A percentile compares a stretch with the other conserved stretches of the same genome.
Conservation (phyloP, 1,140 invertebrate genomes). For the Phymorhynchus buccinoides region DNA sequence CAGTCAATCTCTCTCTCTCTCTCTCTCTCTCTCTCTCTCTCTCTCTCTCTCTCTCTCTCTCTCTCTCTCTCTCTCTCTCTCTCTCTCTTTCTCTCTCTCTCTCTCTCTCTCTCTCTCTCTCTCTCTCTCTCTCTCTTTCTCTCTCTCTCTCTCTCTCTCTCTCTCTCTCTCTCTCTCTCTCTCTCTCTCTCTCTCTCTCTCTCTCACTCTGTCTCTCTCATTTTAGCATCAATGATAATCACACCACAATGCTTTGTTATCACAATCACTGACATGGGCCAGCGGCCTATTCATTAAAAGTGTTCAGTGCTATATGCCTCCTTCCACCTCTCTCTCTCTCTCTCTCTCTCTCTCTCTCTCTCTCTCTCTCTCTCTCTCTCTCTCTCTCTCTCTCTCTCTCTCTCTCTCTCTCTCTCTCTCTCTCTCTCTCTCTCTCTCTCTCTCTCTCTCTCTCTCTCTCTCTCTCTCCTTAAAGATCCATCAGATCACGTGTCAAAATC, state of each 20-base stretch:
- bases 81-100: not conserved
- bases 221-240: too few species aligned
- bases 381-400: not conserved
- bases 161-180: not conserved
- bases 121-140: not conserved
- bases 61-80: conserved; percentile 24
- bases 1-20: too few species aligned
- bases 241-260: too few species aligned
- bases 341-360: not conserved
- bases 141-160: not conserved
- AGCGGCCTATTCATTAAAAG: too few species aligned
- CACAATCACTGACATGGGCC: not conserved
- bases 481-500: too few species aligned
- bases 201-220: not conserved
- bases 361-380: not conserved
- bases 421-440: not conserved
- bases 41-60: not conserved
- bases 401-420: not conserved
- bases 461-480: too few species aligned
- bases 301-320: too few species aligned
- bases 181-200: not conserved
- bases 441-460: not conserved
- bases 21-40: conserved; percentile 24
- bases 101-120: not conserved
- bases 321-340: too few species aligned